Base-by-base conservation (phyloP, 1,140 invertebrate genomes). In the Drosophila ficusphila region DNA sequence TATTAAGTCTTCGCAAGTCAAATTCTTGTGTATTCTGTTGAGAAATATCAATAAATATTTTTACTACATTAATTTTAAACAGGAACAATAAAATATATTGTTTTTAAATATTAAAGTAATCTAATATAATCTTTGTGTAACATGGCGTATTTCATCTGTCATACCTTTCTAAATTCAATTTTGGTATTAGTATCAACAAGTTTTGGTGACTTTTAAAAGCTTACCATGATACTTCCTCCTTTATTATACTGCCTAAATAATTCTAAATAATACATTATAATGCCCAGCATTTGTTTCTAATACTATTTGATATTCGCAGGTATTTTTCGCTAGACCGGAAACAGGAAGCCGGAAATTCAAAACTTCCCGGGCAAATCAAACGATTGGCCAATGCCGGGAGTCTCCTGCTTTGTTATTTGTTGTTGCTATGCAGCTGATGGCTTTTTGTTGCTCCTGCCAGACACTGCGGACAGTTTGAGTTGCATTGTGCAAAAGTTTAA, bases 291-390 rank as follows among this genome's bases (percentile, higher is more conserved):
- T 7, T 7, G 4, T 14, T 7, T 49, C 25, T 16, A 52, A 14
- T n/a, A 16, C 8, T 49, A n/a, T 19, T 47, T 46, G 3, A 49
- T 18, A 34, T 31, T 57, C 19, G 29, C 53, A n/a, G 53, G 4
- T 29, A 34, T 9, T 21, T 39, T 34, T 64, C 7, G 34, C 25
- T 18, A 25, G 12, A 42, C 57, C 74, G 79, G 67, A 86, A 74
- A 81, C 82, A 65, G 82, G 82, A 86, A 86, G 81, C 82, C 77
- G 82, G 82, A 86, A 86, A 86, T 86, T 86, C 79, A 86, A 86
- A 77, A 82, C 69, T 61, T 69, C 76, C 72, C 81, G 65, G 68
- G 77, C 68, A 86, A 86, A 86, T 86, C 72, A 81, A 86, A 64
- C 67, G 54, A 73, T 53, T 79, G 46, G 57, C 56, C 52, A 48